Evolutionary conservation across 2,113 vertebrate species (phyloP).

Genomic region (Seriola rivoliana): DNA sequence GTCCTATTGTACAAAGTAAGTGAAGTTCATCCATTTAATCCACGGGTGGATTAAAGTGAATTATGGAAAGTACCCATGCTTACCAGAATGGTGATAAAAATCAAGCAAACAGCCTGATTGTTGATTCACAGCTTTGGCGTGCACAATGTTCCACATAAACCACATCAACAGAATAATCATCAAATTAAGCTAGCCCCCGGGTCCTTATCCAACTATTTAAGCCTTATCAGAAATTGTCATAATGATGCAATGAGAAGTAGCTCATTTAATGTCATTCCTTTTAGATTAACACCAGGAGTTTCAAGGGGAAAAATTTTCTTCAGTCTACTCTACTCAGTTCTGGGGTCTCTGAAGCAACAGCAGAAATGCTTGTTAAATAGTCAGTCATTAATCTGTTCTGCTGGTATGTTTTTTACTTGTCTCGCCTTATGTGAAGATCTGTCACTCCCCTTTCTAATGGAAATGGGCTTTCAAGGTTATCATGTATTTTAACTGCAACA

Average conservation of each 20-base stretch:
- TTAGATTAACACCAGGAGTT: not conserved
- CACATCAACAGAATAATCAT: slow-evolving; percentile 32
- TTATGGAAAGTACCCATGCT: slow-evolving; percentile 56
- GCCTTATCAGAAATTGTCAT: not conserved
- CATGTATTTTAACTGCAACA: not conserved
- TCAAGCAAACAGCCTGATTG: slow-evolving; percentile 25
- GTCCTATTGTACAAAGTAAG: slow-evolving; percentile 44
- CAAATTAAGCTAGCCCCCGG: not conserved
- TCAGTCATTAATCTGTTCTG: not conserved
- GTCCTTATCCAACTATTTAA: slow-evolving; percentile 3
- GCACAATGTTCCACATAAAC: slow-evolving; percentile 15
- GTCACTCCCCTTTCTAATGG: not conserved
- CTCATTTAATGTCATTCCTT: not conserved
- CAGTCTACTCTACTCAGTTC: too few species aligned
- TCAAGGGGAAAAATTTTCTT: not conserved
- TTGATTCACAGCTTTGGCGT: slow-evolving; percentile 14
- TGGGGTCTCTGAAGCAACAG: not conserved
- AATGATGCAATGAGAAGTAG: not conserved
- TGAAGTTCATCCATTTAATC: slow-evolving; percentile 52
- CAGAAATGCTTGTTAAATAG: not conserved
- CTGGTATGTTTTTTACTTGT: not conserved
- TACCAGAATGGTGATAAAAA: slow-evolving; percentile 61
- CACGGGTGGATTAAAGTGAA: slow-evolving; percentile 54
- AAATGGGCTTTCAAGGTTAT: not conserved
- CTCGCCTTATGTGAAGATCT: not conserved